Percentiles rank a stretch among this genome's conserved stretches.
phyloP scores from a whole-genome alignment of 2,113 vertebrate species.

The Ivindomyrus marchei region DNA sequence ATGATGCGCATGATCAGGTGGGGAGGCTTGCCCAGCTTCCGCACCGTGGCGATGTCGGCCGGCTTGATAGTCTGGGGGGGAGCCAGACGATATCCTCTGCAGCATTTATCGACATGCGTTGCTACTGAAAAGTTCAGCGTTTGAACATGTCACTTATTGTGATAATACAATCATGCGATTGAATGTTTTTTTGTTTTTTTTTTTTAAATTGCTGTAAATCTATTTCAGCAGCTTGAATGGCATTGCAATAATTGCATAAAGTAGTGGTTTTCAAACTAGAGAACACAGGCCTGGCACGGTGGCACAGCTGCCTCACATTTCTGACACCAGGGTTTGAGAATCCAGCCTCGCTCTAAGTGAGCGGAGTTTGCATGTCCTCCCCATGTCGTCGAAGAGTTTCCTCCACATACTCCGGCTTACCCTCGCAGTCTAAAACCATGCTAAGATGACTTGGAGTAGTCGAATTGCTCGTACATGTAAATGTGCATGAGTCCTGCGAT shows the following conservation, averaged over 20 bases:
- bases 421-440: neutral
- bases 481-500: neutral
- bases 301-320: neutral
- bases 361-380: neutral
- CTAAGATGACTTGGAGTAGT: neutral
- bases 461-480: neutral
- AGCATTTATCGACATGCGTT: neutral
- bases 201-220: neutral
- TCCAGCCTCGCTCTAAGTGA: neutral
- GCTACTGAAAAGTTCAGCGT: neutral
- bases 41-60: conserved; percentile 85
- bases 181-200: neutral
- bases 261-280: neutral
- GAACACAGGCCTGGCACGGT: neutral
- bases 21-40: conserved; percentile 81
- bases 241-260: neutral
- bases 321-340: neutral
- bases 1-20: conserved; percentile 98
- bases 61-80: conserved; percentile 82
- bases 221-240: neutral
- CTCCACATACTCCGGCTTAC: neutral
- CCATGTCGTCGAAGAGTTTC: neutral
- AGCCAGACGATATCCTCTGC: conserved; percentile 31
- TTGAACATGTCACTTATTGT: neutral
- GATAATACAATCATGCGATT: neutral